Evolutionary conservation across 2,797 vertebrate genomes (phyloP).

Genomic region (Pterois miles): DNA sequence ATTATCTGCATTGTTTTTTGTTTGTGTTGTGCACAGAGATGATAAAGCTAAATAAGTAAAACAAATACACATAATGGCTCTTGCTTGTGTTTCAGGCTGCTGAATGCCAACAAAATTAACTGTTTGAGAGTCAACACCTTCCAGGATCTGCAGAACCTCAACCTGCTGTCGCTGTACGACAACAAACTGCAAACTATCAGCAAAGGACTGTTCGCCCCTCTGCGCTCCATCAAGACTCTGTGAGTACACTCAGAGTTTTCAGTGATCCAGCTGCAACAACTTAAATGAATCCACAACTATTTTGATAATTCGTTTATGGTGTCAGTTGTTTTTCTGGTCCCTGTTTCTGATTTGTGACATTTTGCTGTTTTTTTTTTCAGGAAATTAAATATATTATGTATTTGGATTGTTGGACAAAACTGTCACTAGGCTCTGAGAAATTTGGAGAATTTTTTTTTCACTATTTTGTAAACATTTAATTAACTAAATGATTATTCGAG

Average conservation of each 20-base stretch:
- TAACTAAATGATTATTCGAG: not conserved
- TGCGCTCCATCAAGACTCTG: slow-evolving; percentile 97
- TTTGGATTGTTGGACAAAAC: not conserved
- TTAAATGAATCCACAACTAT: not conserved
- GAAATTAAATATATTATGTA: not conserved
- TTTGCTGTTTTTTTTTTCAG: not conserved
- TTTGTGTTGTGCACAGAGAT: slow-evolving; percentile 6
- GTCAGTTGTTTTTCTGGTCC: not conserved
- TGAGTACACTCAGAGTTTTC: slow-evolving; percentile 79
- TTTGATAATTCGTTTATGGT: not conserved
- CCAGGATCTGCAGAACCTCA: slow-evolving; percentile 97
- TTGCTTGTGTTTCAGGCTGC: slow-evolving; percentile 82
- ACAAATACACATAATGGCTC: not conserved
- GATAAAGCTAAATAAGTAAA: not conserved
- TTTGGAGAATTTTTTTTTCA: not conserved
- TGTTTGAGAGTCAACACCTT: slow-evolving; percentile 97
- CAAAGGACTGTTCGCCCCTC: slow-evolving; percentile 94
- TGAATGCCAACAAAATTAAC: slow-evolving; percentile 99
- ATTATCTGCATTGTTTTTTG: slow-evolving; percentile 25
- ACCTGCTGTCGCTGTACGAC: slow-evolving; percentile 96
- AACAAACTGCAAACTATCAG: slow-evolving; percentile 98
- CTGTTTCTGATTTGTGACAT: not conserved
- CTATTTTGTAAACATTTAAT: not conserved
- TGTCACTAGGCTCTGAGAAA: not conserved
- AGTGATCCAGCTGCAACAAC: not conserved